Conservation (phyloP, 1,140 invertebrate genomes). For the Kradibia gibbosae region DNA sequence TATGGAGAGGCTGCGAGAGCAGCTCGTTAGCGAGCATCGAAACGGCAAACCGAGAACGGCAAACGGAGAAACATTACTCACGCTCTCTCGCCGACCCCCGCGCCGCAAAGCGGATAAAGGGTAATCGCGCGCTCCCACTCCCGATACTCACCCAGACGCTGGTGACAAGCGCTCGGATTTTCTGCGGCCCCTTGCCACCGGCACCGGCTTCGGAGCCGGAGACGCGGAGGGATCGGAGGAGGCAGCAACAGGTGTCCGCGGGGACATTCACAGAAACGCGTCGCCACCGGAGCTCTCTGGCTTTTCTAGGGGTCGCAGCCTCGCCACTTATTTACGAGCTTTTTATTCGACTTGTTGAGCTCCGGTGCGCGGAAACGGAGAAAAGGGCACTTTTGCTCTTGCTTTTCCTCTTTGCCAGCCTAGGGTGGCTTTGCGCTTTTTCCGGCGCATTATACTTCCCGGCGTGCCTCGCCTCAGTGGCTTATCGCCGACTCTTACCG, state of each 20-base stretch:
- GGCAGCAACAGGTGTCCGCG: slow-evolving; percentile 72
- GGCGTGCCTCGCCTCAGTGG: background rate
- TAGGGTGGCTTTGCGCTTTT: slow-evolving; percentile 32
- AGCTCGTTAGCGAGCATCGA: slow-evolving; percentile 21
- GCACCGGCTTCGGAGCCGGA: background rate
- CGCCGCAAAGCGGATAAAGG: slow-evolving; percentile 43
- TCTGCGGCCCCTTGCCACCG: slow-evolving; percentile 46
- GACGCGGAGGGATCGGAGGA: slow-evolving; percentile 5
- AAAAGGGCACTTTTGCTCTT: slow-evolving; percentile 46
- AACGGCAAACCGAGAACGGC: slow-evolving; percentile 45
- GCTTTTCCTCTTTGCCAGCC: slow-evolving; percentile 36
- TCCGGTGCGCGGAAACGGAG: slow-evolving; percentile 55
- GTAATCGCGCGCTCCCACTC: slow-evolving; percentile 55
- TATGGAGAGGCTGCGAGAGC: background rate
- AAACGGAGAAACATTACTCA: slow-evolving; percentile 70
- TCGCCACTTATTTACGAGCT: slow-evolving; percentile 72
- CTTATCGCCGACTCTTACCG: background rate
- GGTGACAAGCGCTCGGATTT: slow-evolving; percentile 51
- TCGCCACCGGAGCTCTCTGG: background rate
- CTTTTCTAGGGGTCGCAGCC: slow-evolving; percentile 14
- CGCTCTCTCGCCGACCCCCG: slow-evolving; percentile 64
- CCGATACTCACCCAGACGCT: slow-evolving; percentile 12
- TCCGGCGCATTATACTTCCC: background rate
- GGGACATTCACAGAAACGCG: slow-evolving; percentile 72
- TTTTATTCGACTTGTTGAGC: slow-evolving; percentile 75